Evolutionary conservation across 92 coral and sea anemone genomes (phyloP), one percentile per base, ranked within the genome.

Genomic region (Heliopora coerulea): DNA sequence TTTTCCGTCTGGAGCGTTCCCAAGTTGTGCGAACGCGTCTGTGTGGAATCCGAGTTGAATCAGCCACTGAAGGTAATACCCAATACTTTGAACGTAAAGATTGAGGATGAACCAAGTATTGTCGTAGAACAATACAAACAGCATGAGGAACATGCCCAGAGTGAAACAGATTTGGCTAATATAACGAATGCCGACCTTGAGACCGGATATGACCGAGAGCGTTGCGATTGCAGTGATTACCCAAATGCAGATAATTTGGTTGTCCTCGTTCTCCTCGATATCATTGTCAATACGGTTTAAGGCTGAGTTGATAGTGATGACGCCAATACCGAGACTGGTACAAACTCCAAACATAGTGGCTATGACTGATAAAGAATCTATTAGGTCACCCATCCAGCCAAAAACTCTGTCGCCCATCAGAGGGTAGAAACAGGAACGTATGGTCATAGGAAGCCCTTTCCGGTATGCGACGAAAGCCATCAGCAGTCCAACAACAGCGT

Each of bases 41-140:
- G 97, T 91, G 80, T 91, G 97, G 73, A 91, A 91, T 41, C 93
- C 97, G 15, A 88, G 83, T 72, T 91, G 97, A 46, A 91, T 46
- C 30, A 91, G 56, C 92, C 92, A 91, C 85, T 91, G 97, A 1
- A 85, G 54, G 68, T 91, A 91, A 65, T 91, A 91, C 15, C 97
- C 97, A 26, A 72, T 24, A 57, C 89, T 79, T 73, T 89, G 96
- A n/a, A 75, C 79, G 59, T 78, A 86, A 73, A 89, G 42, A 61
- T 91, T 91, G 65, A 91, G 78, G 31, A 91, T 73, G 86, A 76
- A 91, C 97, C 97, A 91, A 0, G 97, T 91, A 74, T 91, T 86
- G 64, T 91, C 97, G 65, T 85, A 80, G 82, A 91, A 88, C 80
- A 91, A 83, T 32, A 90, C 92, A 27, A 88, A 87, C 68, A 90